Evolutionary conservation across 2,888 invertebrate genomes (phyloP).

Genomic region (Hypomecis punctinalis): DNA sequence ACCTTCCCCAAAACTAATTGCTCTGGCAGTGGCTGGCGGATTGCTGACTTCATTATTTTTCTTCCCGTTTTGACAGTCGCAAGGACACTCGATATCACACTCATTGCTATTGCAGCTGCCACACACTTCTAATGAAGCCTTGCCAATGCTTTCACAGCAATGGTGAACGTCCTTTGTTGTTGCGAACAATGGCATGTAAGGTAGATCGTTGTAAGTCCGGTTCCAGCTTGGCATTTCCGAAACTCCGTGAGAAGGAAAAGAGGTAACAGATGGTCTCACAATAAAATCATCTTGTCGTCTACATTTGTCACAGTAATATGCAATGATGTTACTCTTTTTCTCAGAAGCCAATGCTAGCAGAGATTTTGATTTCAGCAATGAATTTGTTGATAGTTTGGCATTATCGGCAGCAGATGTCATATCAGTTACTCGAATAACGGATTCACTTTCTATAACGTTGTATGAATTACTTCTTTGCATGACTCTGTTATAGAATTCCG

Average conservation of each 20-base stretch:
- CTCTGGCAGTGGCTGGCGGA: slow-evolving; percentile 35
- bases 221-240: slow-evolving; percentile 12
- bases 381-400: slow-evolving; percentile 44
- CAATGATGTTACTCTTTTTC: slow-evolving; percentile 51
- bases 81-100: neutral
- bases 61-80: neutral
- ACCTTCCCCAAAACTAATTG: slow-evolving; percentile 59
- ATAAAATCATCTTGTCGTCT: slow-evolving; percentile 12
- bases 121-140: slow-evolving; percentile 3
- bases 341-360: slow-evolving; percentile 53
- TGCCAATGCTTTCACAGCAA: neutral
- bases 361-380: slow-evolving; percentile 57
- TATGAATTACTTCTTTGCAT: slow-evolving; percentile 69
- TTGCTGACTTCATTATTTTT: neutral
- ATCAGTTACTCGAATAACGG: slow-evolving; percentile 71
- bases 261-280: slow-evolving; percentile 1
- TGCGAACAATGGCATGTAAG: slow-evolving; percentile 3
- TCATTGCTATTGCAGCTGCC: neutral
- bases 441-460: slow-evolving; percentile 73
- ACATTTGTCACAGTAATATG: slow-evolving; percentile 57
- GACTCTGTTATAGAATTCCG: slow-evolving; percentile 51
- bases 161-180: neutral
- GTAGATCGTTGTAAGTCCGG: neutral
- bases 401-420: slow-evolving; percentile 63
- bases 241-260: slow-evolving; percentile 3